A percentile compares a stretch with the other conserved stretches of the same genome.
Conservation (phyloP, 2,113 vertebrate species). For the Bufo bufo region DNA sequence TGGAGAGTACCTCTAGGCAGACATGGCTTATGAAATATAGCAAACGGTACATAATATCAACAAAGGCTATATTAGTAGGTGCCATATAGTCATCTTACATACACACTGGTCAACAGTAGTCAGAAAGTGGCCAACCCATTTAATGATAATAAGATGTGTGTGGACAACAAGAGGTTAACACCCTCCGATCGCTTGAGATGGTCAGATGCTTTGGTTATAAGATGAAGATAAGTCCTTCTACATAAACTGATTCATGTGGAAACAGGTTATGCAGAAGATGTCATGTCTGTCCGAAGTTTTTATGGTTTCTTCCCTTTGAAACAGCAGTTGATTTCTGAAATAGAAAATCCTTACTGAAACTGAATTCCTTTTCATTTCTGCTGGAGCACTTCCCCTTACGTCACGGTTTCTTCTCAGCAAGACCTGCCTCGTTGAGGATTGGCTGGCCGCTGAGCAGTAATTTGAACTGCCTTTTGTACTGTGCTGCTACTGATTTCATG, state of each 20-base stretch:
- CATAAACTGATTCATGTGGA: background rate
- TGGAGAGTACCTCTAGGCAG: no score
- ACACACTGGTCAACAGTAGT: no score
- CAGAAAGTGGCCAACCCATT: no score
- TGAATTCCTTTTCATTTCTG: conserved; percentile 60
- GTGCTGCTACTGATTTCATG: conserved; percentile 58
- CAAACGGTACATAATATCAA: no score
- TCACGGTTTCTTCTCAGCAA: conserved; percentile 69
- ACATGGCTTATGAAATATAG: no score
- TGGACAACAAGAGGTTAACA: no score
- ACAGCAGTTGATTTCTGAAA: background rate
- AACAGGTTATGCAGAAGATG: no score
- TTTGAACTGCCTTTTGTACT: conserved; percentile 70
- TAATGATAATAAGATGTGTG: no score
- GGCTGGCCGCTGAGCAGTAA: conserved; percentile 76
- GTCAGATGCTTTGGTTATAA: background rate
- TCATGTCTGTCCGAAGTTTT: background rate
- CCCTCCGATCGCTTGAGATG: no score
- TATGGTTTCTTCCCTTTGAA: background rate
- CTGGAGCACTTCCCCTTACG: conserved; percentile 62
- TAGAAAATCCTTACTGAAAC: conserved; percentile 38
- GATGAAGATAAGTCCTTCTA: background rate
- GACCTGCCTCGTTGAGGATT: conserved; percentile 68
- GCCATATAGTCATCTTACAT: no score
- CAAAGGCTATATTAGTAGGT: no score